These are phyloP conservation scores for Sandelia bainsii DNA, from an alignment of 2,797 vertebrate species.

Conservation along the genomic window DNA sequence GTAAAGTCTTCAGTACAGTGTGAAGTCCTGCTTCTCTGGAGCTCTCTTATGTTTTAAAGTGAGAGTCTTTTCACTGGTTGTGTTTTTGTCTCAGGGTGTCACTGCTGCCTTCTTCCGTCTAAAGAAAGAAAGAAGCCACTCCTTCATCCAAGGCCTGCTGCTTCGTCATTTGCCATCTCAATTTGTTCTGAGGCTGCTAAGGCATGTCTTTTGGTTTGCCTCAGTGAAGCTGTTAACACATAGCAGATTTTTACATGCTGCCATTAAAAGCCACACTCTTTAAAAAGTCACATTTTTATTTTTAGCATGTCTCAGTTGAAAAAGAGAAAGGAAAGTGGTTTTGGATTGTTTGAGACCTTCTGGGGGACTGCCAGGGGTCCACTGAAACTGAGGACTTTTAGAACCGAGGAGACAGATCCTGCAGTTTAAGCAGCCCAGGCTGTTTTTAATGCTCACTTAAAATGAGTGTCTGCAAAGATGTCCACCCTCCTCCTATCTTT, in stretches of 20 bases:
- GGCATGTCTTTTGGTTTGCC: slow-evolving; percentile 82
- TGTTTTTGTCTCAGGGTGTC: slow-evolving; percentile 34
- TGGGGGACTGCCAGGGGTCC: slow-evolving; percentile 61
- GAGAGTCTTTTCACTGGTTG: background rate
- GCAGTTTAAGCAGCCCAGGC: slow-evolving; percentile 40
- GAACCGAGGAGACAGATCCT: slow-evolving; percentile 52
- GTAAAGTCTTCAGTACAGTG: too few relatives aligned
- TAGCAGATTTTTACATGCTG: slow-evolving; percentile 83
- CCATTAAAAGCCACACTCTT: slow-evolving; percentile 87
- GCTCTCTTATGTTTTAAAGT: too few relatives aligned
- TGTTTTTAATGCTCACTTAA: slow-evolving; percentile 57
- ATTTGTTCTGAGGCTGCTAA: slow-evolving; percentile 81
- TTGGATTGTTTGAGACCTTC: slow-evolving; percentile 59
- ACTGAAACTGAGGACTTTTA: slow-evolving; percentile 37
- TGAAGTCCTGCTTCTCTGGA: too few relatives aligned
- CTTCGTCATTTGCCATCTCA: slow-evolving; percentile 81
- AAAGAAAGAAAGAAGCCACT: slow-evolving; percentile 44
- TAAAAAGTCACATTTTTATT: slow-evolving; percentile 78
- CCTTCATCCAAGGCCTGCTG: slow-evolving; percentile 49
- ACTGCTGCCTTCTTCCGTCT: slow-evolving; percentile 20
- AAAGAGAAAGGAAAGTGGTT: slow-evolving; percentile 63
- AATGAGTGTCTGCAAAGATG: slow-evolving; percentile 45
- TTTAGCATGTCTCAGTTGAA: slow-evolving; percentile 80
- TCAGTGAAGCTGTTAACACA: slow-evolving; percentile 85
- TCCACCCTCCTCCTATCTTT: slow-evolving; percentile 46